Evolutionary conservation across 2,113 vertebrate species (phyloP).

Genomic region (Sylvietta virens): DNA sequence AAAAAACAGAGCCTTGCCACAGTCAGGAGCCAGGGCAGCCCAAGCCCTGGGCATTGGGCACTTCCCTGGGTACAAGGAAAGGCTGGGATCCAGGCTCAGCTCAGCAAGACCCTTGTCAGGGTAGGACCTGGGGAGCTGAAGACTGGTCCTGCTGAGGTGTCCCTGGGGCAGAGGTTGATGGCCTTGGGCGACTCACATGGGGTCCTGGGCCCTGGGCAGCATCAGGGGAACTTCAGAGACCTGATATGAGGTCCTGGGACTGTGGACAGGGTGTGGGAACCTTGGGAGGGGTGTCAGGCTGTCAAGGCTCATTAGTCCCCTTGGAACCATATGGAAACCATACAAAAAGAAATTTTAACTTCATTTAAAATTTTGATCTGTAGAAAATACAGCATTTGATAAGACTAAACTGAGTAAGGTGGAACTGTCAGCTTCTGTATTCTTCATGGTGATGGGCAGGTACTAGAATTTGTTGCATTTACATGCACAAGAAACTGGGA

Average conservation of each 20-base stretch:
- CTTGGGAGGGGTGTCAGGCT: accelerated
- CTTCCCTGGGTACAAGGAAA: background rate
- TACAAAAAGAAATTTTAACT: background rate
- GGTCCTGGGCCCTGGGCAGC: background rate
- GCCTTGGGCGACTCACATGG: background rate
- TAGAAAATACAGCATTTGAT: background rate
- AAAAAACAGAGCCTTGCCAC: background rate
- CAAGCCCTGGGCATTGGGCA: accelerated
- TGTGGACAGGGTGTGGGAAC: background rate
- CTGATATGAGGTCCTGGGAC: background rate
- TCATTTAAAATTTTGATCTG: background rate
- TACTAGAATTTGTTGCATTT: background rate
- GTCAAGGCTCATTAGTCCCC: background rate
- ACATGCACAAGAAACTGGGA: background rate
- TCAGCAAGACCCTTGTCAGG: accelerated
- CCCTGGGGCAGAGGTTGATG: background rate
- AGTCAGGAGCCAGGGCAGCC: background rate
- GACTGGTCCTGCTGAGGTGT: accelerated
- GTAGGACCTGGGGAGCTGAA: background rate
- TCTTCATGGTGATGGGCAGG: background rate
- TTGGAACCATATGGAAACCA: background rate
- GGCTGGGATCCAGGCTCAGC: background rate
- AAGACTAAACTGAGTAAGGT: background rate
- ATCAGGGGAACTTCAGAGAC: accelerated
- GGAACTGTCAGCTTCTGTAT: background rate